These are phyloP conservation scores for Pseudorasbora parva DNA, from an alignment of 2,113 vertebrate species.

Conservation along the genomic window DNA sequence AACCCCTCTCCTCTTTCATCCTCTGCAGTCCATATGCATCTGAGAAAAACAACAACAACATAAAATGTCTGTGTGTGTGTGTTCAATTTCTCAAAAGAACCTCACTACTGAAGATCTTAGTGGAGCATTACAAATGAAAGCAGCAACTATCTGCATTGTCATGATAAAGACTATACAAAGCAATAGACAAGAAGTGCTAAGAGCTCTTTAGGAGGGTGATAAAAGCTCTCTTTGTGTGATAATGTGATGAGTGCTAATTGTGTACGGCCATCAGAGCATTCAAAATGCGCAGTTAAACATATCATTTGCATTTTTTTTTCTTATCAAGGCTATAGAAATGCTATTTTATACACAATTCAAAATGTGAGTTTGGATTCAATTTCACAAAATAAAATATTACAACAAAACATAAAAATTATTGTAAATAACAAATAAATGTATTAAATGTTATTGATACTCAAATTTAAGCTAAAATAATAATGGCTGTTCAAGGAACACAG, in stretches of 20 bases:
- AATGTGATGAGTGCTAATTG: conserved; percentile 3
- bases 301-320: background rate
- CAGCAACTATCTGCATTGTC: background rate
- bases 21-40: background rate
- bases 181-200: background rate
- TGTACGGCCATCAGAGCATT: background rate
- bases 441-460: background rate
- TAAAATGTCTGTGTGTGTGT: no score
- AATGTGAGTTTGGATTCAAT: background rate
- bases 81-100: conserved; percentile 5
- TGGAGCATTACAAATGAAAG: background rate
- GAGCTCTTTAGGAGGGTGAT: conserved; percentile 20
- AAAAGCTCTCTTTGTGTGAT: conserved; percentile 10
- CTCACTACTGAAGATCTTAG: conserved; percentile 2
- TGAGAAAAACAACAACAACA: background rate
- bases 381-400: background rate
- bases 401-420: background rate
- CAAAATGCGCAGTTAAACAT: background rate
- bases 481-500: background rate
- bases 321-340: background rate
- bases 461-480: background rate
- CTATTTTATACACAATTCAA: background rate
- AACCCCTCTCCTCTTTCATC: background rate
- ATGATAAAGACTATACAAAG: conserved; percentile 22
- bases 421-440: background rate